Percentiles rank a stretch among this genome's conserved stretches.
These are phyloP conservation scores for Pseudomyrmex concolor DNA, from an alignment of 1,140 invertebrate species.

Conservation along the genomic window DNA sequence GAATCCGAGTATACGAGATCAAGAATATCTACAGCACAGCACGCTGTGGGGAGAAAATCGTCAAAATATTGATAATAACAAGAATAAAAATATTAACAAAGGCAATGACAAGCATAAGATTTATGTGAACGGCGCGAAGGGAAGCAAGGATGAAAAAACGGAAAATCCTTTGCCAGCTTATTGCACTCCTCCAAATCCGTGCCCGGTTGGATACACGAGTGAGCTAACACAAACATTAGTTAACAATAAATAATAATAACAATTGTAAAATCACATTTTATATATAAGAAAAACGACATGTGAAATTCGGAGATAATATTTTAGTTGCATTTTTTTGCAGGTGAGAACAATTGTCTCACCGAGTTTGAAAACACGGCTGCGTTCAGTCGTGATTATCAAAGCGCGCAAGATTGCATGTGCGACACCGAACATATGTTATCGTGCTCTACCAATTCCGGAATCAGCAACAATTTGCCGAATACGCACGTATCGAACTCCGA, in stretches of 20 bases:
- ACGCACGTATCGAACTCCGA: constrained; percentile 83
- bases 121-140: constrained; percentile 84
- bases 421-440: constrained; percentile 99
- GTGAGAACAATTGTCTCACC: constrained; percentile 94
- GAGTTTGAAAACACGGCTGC: constrained; percentile 98
- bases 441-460: constrained; percentile 87
- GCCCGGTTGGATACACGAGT: constrained; percentile 94
- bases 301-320: not conserved
- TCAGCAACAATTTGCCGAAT: constrained; percentile 79
- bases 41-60: constrained; percentile 90
- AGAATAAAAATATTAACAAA: constrained; percentile 82
- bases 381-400: constrained; percentile 97
- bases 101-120: constrained; percentile 76
- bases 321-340: constrained; percentile 76
- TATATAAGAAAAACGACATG: not conserved
- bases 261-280: too few species aligned
- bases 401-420: constrained; percentile 97
- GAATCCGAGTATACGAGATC: constrained; percentile 92
- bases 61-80: constrained; percentile 91
- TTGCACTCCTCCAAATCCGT: constrained; percentile 99
- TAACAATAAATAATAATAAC: too few species aligned
- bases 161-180: constrained; percentile 98
- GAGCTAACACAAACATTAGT: constrained; percentile 56
- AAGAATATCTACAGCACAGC: constrained; percentile 95
- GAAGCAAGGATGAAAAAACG: constrained; percentile 92